Conservation (phyloP, 2,888 invertebrate species). For the Arrhopalites spinosus region DNA sequence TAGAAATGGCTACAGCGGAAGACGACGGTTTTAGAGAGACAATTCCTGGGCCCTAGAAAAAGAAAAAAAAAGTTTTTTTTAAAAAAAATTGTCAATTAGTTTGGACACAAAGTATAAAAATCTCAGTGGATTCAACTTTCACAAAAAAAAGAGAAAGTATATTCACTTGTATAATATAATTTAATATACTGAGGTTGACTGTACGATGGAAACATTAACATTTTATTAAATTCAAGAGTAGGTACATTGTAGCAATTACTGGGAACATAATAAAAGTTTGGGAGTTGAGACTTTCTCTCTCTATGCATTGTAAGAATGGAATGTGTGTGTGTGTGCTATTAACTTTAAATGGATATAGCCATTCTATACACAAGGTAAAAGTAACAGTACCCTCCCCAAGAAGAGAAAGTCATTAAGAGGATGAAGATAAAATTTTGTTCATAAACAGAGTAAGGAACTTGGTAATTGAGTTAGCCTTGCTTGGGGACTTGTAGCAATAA, state of each 20-base stretch:
- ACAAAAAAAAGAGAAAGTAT: background rate
- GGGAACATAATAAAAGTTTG: background rate
- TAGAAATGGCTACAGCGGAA: conserved; percentile 52
- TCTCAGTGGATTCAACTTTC: background rate
- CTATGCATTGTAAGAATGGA: background rate
- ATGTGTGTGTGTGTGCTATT: background rate
- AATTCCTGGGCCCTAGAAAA: conserved; percentile 49
- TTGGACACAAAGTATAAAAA: background rate
- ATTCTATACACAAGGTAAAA: background rate
- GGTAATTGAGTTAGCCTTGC: conserved; percentile 20
- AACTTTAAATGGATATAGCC: too few species aligned
- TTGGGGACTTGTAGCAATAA: background rate
- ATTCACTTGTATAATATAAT: too few species aligned
- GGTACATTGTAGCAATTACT: conserved; percentile 1
- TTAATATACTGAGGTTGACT: too few species aligned
- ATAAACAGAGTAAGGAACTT: conserved; percentile 2
- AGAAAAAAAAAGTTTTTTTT: background rate
- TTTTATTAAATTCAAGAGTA: background rate
- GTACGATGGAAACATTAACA: too few species aligned
- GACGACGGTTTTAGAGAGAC: conserved; percentile 52
- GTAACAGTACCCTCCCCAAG: too few species aligned
- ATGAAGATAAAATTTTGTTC: background rate
- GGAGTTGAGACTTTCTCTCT: background rate
- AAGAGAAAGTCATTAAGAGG: conserved; percentile 4
- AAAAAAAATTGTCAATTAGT: background rate